A percentile compares a stretch with the other conserved stretches of the same genome.
phyloP scores from a whole-genome alignment of 1,140 invertebrate genomes.

The Manduca sexta region DNA sequence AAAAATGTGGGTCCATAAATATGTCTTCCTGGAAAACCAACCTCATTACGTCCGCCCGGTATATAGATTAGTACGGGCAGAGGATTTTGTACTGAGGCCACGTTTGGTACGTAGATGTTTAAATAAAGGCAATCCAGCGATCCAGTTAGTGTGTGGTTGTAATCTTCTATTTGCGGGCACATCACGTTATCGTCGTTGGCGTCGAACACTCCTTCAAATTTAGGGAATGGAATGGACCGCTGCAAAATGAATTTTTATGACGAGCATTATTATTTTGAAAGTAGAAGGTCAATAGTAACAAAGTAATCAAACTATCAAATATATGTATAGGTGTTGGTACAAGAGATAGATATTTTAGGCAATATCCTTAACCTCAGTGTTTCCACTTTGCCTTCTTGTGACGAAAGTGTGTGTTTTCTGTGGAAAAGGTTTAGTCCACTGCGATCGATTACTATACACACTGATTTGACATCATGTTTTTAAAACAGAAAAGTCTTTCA shows the following conservation, averaged over 20 bases:
- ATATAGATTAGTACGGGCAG: slow-evolving; percentile 81
- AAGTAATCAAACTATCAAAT: too few relatives aligned
- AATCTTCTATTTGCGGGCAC: slow-evolving; percentile 24
- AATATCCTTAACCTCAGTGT: too few relatives aligned
- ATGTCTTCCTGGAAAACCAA: slow-evolving; percentile 56
- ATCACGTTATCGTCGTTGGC: slow-evolving; percentile 19
- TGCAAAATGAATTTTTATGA: slow-evolving; percentile 9
- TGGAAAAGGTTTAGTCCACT: too few relatives aligned
- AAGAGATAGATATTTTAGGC: too few relatives aligned
- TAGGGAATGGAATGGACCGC: slow-evolving; percentile 16
- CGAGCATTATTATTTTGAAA: too few relatives aligned
- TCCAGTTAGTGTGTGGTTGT: slow-evolving; percentile 11
- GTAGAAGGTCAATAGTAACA: not conserved
- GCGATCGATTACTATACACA: too few relatives aligned
- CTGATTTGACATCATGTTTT: too few relatives aligned
- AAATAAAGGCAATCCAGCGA: slow-evolving; percentile 32
- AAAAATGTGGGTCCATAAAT: slow-evolving; percentile 72
- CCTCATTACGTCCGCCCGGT: slow-evolving; percentile 78
- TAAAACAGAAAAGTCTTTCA: too few relatives aligned
- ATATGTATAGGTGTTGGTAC: too few relatives aligned
- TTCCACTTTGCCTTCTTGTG: too few relatives aligned
- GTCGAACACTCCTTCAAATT: slow-evolving; percentile 18
- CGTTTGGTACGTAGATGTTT: slow-evolving; percentile 39
- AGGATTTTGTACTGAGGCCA: slow-evolving; percentile 11
- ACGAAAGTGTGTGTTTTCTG: too few relatives aligned